Evolutionary conservation across 2,113 vertebrate species (phyloP), one percentile per base, ranked within the genome.

Genomic region (Zeus faber): DNA sequence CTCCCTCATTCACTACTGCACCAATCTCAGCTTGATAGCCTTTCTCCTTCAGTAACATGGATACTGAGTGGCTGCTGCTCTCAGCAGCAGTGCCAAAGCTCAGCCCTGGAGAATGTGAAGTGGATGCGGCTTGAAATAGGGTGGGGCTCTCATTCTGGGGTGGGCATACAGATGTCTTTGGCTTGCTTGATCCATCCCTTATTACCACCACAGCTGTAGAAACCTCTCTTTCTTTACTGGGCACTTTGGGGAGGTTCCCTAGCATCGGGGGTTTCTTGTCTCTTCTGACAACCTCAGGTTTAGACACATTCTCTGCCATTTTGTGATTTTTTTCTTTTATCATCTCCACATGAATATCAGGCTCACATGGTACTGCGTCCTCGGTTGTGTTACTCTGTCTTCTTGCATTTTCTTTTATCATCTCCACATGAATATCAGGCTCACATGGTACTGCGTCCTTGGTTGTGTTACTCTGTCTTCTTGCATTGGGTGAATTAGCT

Each of bases 21-120:
- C 90, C 90, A 49, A 91, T 91, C 37, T 91, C 89, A 57, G 90
- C 90, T 49, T 91, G 90, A 74, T 87, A 91, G 25, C 88, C 89
- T 70, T 91, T 91, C 51, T 90, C 90, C 65, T 89, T 91, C 45
- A 88, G 14, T 37, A 91, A 61, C 88, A 88, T 89, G 23, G 88
- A 91, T 35, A 91, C 88, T 2, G 88, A 89, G 58, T 89, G 88
- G 14, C 85, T 77, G 54, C 69, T 70, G 41, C 67, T 53, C 16
- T 58, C 69, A 47, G 48, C 18, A 39, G 45, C 24, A 21, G 20
- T 37, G 0, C 17, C 25, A 27, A 57, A 18, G 5, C 52, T 16
- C 11, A 41, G 49, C 1, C 53, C 64, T 4, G 77, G 62, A 24
- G 85, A 82, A 44, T 54, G 58, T n/a, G n/a, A n/a, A n/a, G 60